These are phyloP conservation scores for Drosophila paramelanica DNA, from an alignment of 2,888 invertebrate species.

Conservation along the genomic window DNA sequence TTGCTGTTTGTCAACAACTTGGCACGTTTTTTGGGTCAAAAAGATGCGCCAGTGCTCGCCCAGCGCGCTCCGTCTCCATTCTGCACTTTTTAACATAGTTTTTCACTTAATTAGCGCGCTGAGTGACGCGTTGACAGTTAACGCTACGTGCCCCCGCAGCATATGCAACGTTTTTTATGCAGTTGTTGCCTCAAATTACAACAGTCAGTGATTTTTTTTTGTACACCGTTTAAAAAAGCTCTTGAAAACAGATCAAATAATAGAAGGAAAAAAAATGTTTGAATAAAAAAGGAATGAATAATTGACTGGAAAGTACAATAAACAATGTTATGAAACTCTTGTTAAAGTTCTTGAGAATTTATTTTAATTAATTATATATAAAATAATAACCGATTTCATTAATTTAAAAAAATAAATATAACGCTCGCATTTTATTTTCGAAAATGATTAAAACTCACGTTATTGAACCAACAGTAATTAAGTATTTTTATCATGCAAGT, in stretches of 20 bases:
- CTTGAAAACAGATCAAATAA: background rate
- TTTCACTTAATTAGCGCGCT: conserved; percentile 78
- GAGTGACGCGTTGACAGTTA: conserved; percentile 74
- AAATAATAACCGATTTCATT: too few relatives aligned
- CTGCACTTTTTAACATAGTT: conserved; percentile 71
- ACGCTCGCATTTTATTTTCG: too few relatives aligned
- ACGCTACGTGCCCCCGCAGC: conserved; percentile 64
- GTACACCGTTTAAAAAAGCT: background rate
- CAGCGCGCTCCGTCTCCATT: background rate
- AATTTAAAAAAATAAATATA: too few relatives aligned
- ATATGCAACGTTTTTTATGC: conserved; percentile 64
- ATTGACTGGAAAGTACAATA: too few relatives aligned
- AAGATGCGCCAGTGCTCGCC: conserved; percentile 39
- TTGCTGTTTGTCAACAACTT: conserved; percentile 78
- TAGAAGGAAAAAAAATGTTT: too few relatives aligned
- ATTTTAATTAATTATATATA: too few relatives aligned
- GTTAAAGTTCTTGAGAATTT: too few relatives aligned
- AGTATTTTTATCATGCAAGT: conserved; percentile 3
- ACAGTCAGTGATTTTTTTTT: conserved; percentile 28
- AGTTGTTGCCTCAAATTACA: conserved; percentile 28
- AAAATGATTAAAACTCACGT: background rate
- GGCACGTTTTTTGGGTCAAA: conserved; percentile 69
- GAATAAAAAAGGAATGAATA: too few relatives aligned
- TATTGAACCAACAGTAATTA: background rate
- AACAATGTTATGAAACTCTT: too few relatives aligned